These are phyloP conservation scores for Maconellicoccus hirsutus DNA, from an alignment of 1,140 invertebrate genomes.

Conservation along the genomic window DNA sequence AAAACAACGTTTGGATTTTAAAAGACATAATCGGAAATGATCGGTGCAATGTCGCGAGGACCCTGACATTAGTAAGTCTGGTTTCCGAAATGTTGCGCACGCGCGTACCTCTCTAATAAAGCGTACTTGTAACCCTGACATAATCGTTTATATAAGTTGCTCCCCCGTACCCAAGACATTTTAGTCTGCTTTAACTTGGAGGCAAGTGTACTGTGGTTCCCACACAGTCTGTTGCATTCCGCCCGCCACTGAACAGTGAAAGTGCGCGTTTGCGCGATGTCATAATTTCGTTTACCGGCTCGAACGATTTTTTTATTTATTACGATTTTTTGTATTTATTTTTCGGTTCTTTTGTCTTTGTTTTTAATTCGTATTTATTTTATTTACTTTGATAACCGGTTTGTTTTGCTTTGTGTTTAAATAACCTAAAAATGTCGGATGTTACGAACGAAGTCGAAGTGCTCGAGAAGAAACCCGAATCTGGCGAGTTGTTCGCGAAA, in stretches of 20 bases:
- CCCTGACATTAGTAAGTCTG: constrained; percentile 18
- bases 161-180: background rate
- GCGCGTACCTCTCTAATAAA: too few relatives aligned
- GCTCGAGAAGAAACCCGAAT: background rate
- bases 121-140: constrained; percentile 13
- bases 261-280: background rate
- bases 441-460: background rate
- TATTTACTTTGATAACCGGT: background rate
- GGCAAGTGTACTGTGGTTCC: constrained; percentile 16
- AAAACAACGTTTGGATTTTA: constrained; percentile 14
- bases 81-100: constrained; percentile 12
- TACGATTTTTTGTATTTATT: background rate
- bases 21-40: constrained; percentile 19
- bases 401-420: background rate
- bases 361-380: background rate
- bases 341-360: background rate
- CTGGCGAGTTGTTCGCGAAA: background rate
- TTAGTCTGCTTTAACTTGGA: constrained; percentile 17
- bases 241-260: background rate
- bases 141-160: constrained; percentile 20
- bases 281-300: background rate
- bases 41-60: constrained; percentile 15
- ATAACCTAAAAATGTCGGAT: background rate
- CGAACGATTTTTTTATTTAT: background rate
- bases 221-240: constrained; percentile 8